phyloP scores from a whole-genome alignment of 2,113 vertebrate species.

The Ailurus styani region DNA sequence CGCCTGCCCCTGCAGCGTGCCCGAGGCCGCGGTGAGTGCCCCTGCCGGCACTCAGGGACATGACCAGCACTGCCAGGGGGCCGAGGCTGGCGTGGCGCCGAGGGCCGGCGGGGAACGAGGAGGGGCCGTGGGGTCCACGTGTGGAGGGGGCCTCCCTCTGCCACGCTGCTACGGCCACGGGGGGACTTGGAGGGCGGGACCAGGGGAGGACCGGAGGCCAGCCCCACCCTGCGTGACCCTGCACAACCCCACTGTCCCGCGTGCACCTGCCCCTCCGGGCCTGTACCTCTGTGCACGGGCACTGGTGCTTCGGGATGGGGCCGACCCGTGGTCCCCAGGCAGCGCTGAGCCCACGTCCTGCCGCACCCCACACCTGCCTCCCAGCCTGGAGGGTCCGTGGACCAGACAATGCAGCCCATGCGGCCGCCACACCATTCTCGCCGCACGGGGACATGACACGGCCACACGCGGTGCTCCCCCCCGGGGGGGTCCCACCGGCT shows the following conservation, averaged over 20 bases:
- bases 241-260: not conserved
- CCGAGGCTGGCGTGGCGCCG: not conserved
- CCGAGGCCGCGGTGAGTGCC: too few species aligned
- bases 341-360: rapidly evolving
- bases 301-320: rapidly evolving
- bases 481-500: rapidly evolving
- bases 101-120: rapidly evolving
- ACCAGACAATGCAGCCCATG: rapidly evolving
- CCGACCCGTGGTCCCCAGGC: not conserved
- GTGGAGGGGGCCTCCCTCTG: not conserved
- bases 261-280: rapidly evolving
- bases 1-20: not conserved
- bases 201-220: not conserved
- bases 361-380: rapidly evolving
- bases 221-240: not conserved
- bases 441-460: not conserved
- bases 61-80: rapidly evolving
- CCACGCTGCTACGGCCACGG: not conserved
- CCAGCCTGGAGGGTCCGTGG: rapidly evolving
- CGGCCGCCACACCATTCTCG: not conserved
- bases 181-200: not conserved
- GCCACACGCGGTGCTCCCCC: rapidly evolving
- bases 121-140: not conserved
- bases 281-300: rapidly evolving
- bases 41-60: not conserved